Evolutionary conservation across 2,113 vertebrate species (phyloP).

Genomic region (Nesogale talazaci): DNA sequence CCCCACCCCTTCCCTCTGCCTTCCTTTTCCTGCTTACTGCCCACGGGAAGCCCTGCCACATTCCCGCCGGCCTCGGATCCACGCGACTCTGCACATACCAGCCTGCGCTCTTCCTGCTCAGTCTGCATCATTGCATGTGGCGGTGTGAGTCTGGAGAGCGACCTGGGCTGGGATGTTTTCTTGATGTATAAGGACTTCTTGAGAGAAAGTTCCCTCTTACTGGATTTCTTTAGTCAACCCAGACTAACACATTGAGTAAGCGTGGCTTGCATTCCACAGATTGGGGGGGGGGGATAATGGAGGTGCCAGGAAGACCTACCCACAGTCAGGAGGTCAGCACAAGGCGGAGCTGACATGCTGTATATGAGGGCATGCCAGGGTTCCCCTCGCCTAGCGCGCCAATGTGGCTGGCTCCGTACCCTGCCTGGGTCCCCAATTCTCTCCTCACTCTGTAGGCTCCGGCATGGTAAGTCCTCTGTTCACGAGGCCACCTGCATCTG

Average conservation of each 20-base stretch:
- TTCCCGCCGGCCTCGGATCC: no score
- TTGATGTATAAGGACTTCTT: no score
- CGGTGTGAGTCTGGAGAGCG: no score
- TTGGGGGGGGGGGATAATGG: background rate
- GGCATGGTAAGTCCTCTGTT: background rate
- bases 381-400: background rate
- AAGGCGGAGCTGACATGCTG: background rate
- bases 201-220: no score
- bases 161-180: no score
- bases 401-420: background rate
- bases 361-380: background rate
- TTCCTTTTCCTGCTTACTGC: no score
- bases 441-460: background rate
- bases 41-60: no score
- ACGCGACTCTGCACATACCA: no score
- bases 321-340: background rate
- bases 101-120: no score
- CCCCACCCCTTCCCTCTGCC: no score
- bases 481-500: rapidly evolving
- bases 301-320: background rate
- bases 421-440: background rate
- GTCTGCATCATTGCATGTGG: no score
- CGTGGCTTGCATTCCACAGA: background rate
- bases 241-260: background rate
- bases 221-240: no score